phyloP scores from a whole-genome alignment of 2,888 invertebrate species.

The Troilus luridus region DNA sequence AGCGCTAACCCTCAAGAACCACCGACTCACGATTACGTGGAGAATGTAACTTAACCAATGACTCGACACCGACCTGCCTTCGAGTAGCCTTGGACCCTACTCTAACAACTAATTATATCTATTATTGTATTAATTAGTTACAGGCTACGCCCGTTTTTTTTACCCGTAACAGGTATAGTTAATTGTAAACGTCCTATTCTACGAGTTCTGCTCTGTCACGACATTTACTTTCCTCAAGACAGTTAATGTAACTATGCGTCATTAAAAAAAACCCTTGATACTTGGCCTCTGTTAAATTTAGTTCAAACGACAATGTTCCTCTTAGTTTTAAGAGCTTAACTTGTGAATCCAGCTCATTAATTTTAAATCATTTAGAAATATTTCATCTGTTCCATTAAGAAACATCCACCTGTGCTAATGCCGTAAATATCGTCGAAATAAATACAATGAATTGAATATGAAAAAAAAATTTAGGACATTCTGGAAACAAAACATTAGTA shows the following conservation, averaged over 20 bases:
- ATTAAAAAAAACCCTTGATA: background rate
- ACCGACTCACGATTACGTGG: constrained; percentile 8
- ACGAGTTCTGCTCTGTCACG: background rate
- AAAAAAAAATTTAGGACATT: too few species aligned
- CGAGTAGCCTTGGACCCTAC: constrained; percentile 7
- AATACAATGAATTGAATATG: too few species aligned
- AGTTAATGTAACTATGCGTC: background rate
- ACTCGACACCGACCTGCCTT: constrained; percentile 35
- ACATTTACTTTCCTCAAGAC: background rate
- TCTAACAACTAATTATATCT: background rate
- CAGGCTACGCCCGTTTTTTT: constrained; percentile 17
- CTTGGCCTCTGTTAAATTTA: background rate
- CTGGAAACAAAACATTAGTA: too few species aligned
- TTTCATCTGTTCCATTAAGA: background rate
- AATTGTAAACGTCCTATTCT: background rate
- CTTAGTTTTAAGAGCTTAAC: background rate
- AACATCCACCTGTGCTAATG: background rate
- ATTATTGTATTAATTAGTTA: constrained; percentile 16
- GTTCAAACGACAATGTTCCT: background rate
- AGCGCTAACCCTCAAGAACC: constrained; percentile 4
- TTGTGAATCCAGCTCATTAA: background rate
- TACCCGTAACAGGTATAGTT: constrained; percentile 12
- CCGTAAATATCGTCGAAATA: background rate
- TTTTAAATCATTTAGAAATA: background rate
- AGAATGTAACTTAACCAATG: constrained; percentile 22